Base-by-base conservation (phyloP, 1,140 invertebrate genomes). In the Pseudomyrmex flavicornis region DNA sequence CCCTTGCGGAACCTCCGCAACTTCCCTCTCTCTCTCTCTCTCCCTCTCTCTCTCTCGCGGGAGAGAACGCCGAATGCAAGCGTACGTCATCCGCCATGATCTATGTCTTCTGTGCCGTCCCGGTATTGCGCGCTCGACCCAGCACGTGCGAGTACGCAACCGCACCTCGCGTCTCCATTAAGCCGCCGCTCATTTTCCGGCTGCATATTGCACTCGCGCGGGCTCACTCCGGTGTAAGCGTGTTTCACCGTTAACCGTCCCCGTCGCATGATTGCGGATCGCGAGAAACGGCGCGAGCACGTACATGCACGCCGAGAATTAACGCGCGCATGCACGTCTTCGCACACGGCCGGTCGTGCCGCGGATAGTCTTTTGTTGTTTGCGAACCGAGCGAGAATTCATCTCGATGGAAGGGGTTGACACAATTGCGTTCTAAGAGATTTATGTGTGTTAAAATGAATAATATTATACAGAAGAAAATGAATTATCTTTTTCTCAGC, bases 21-120 rank as follows among this genome's bases (percentile, higher is more conserved):
- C 13, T 61, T 52, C 56, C 5, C 68, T n/a, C 58, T 76, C 56
- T 62, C 68, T 10, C 79, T 20, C 79, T 17, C 58, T 76, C 56
- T 62, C 68, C 8, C 79, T 20, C 79, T 17, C 17, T 77, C 70
- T 35, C 61, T 58, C 69, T 75, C 63, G 17, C 80, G 84, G 75
- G 74, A 62, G 56, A 70, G 82, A 73, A 58, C 85, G 80, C 87
- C 90, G 86, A 93, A 93, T 93, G 91, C 93, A 93, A 91, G 93
- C 93, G 93, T 93, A 92, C 92, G 92, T 93, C 93, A 93, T 93
- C 90, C 92, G 89, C 91, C 91, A 92, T 94, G 93, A 93, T 94
- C 93, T 93, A 93, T 93, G 91, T 90, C 90, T 92, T 92, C 91
- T 92, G 89, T 92, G 89, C 65, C 85, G 59, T 58, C 83, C 77